Evolutionary conservation across 2,888 invertebrate species (phyloP), one percentile per base, ranked within the genome.

Genomic region (Anagyrus pseudococci): DNA sequence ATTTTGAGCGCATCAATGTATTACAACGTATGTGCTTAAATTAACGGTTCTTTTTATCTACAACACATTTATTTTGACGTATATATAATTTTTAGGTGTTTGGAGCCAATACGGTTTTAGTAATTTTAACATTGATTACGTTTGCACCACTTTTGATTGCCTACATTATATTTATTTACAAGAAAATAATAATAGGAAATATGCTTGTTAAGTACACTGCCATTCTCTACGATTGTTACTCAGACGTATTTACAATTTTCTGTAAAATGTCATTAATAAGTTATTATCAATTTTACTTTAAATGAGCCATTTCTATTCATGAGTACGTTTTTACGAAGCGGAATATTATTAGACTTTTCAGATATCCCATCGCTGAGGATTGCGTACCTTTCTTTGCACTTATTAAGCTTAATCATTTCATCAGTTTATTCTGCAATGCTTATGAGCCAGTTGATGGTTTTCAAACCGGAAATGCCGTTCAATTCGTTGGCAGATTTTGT

Each of bases 341-440:
- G 8, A 33, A 33, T 33, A 33, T 33, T 33, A 37, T 20, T 20
- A 59, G 55, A 40, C 22, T 6, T 25, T 46, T 2, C 52, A 48
- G 17, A 22, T 7, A 20, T 19, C 17, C 37, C 40, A 1, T 60
- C 64, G 6, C 47, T 66, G 4, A 65, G 68, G 41, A 59, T 70
- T 6, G 63, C 65, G 2, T 70, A 69, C 54, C 64, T 55, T 7
- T 57, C 64, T 2, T 20, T 65, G 2, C 57, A 54, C 13, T 29
- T 58, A 17, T 55, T 58, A 2, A 48, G 54, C 4, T 54, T 65
- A 23, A 19, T 61, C 2, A 10, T 65, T 7, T 61, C 22, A 46
- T 33, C 64, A 8, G 20, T 68, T 1, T 73, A 72, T 47, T 69
- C 71, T 2, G 72, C 71, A 1, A 49, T 67, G 1, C 66, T 73